Evolutionary conservation across 2,113 vertebrate genomes (phyloP), one percentile per base, ranked within the genome.

Genomic region (Hystrix cristata): DNA sequence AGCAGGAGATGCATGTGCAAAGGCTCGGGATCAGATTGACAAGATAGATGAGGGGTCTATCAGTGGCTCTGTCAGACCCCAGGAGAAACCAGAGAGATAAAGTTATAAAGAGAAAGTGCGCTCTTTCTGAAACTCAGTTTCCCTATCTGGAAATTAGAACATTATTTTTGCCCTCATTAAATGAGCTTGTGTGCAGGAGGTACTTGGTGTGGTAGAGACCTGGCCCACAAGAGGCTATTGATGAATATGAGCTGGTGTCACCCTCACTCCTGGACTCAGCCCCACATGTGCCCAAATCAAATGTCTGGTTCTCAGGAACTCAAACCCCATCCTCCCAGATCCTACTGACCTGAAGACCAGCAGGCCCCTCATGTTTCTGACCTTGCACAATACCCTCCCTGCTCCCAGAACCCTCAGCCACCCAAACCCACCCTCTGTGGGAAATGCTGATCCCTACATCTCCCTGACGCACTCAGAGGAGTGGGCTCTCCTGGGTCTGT

Each of bases 241-340:
- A 34, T 19, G 69, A 55, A 84, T 9, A n/a, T 19, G 95, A 84
- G 29, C 21, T 19, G 60, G 51, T 1, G 0, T 60, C 43, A 29
- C 38, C 65, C 16, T 0, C 5, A 69, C 25, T 10, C 43, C 78
- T 13, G 29, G 29, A 9, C 46, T 81, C 67, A 4, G 43, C 38
- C 53, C 60, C 62, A 2, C 8, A 11, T 0, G 8, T 23, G 8
- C 25, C 67, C 12, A 64, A n/a, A 23, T 31, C 59, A 51, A 27
- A 59, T 0, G 0, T 3, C 3, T 3, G 1, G 21, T 59, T 82
- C 67, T 89, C 2, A 0, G 38, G 15, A 59, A 62, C 71, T 62
- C 82, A 81, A 31, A 38, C 15, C 38, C 9, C 1, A 0, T 9
- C 51, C 46, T 34, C 62, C 48, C 2, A 31, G 38, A 34, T 14